phyloP scores from a whole-genome alignment of 2,888 invertebrate species.

The Sycophila texana region DNA sequence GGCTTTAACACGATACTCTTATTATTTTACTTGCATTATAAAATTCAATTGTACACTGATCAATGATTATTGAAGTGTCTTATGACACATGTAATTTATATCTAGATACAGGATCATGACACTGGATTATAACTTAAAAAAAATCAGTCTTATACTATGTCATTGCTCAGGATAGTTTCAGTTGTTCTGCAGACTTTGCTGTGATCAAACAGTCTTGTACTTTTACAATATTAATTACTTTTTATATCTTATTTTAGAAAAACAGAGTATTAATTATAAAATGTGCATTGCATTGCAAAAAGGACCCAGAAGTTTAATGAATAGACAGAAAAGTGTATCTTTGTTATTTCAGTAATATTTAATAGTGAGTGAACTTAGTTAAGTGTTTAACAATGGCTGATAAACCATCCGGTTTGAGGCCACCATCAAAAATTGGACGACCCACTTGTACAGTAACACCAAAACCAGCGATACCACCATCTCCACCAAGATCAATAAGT shows the following conservation, averaged over 20 bases:
- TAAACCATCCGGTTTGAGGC: conserved; percentile 80
- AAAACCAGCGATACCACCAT: conserved; percentile 82
- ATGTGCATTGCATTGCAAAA: conserved; percentile 42
- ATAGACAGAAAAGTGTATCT: conserved; percentile 13
- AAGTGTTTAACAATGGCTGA: conserved; percentile 50
- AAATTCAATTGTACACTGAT: conserved; percentile 29
- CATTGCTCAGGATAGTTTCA: conserved; percentile 8
- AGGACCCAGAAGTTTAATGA: conserved; percentile 16
- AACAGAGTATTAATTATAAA: neutral
- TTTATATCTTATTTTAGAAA: neutral
- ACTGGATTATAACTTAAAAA: conserved; percentile 38
- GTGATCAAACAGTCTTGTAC: neutral
- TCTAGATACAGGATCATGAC: conserved; percentile 3
- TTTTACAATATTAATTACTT: neutral
- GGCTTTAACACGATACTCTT: conserved; percentile 31
- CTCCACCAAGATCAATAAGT: conserved; percentile 72
- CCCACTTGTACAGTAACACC: conserved; percentile 81
- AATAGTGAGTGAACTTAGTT: conserved; percentile 37
- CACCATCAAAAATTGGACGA: conserved; percentile 82
- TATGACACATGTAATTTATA: conserved; percentile 45
- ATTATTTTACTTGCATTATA: conserved; percentile 37
- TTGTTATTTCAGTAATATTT: conserved; percentile 42
- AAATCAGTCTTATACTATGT: conserved; percentile 21
- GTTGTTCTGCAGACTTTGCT: conserved; percentile 32
- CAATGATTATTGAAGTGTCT: conserved; percentile 42